Conservation (phyloP, 2,888 invertebrate genomes). For the Hanleya hanleyi region DNA sequence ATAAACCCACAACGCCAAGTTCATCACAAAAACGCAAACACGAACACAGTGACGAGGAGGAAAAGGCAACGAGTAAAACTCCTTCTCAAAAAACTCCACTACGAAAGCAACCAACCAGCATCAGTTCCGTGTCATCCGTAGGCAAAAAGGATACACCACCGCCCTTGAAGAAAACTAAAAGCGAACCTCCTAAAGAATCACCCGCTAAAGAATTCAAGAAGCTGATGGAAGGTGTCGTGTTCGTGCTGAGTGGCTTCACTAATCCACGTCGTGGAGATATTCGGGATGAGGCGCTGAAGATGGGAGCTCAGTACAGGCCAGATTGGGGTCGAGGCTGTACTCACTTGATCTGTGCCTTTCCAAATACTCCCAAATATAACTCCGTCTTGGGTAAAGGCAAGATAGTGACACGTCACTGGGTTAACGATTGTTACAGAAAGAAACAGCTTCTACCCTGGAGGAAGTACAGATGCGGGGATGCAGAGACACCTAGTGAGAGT, state of each 20-base stretch:
- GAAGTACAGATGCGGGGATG: slow-evolving; percentile 69
- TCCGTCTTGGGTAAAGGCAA: slow-evolving; percentile 79
- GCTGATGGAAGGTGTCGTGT: slow-evolving; percentile 80
- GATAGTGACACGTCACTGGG: slow-evolving; percentile 84
- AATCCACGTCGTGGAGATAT: slow-evolving; percentile 85
- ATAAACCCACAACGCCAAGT: not conserved
- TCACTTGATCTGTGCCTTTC: slow-evolving; percentile 93
- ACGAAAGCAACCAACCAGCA: slow-evolving; percentile 59
- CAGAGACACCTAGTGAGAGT: slow-evolving; percentile 67
- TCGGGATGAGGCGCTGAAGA: slow-evolving; percentile 80
- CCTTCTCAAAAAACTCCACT: slow-evolving; percentile 37
- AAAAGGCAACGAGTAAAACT: slow-evolving; percentile 33
- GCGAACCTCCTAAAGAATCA: slow-evolving; percentile 56
- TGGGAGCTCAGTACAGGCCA: slow-evolving; percentile 86
- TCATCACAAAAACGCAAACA: slow-evolving; percentile 58
- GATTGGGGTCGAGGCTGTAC: slow-evolving; percentile 86
- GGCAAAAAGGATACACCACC: slow-evolving; percentile 32
- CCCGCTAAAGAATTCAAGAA: slow-evolving; percentile 74
- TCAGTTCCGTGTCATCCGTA: slow-evolving; percentile 43
- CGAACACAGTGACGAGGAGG: slow-evolving; percentile 43
- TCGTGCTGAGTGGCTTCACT: slow-evolving; percentile 91
- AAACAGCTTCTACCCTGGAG: slow-evolving; percentile 81
- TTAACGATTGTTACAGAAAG: slow-evolving; percentile 79
- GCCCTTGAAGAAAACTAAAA: slow-evolving; percentile 57
- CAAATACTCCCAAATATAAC: slow-evolving; percentile 89